Conservation (phyloP, 1,140 invertebrate species). For the Zaprionus ornatus region DNA sequence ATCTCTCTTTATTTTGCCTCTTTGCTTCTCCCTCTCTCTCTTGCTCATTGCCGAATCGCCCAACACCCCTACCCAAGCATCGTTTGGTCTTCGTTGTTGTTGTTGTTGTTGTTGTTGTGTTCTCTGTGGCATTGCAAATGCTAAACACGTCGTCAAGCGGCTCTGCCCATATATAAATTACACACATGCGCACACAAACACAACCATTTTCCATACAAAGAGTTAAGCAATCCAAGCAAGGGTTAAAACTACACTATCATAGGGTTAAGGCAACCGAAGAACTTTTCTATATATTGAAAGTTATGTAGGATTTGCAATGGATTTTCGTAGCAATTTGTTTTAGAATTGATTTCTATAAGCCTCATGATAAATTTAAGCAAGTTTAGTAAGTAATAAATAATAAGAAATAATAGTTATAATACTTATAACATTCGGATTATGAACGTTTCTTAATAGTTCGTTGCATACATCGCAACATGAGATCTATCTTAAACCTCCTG, state of each 20-base stretch:
- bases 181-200: slow-evolving; percentile 3
- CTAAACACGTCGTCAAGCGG: slow-evolving; percentile 72
- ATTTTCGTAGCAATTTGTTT: neutral
- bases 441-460: too few relatives aligned
- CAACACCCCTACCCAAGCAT: slow-evolving; percentile 25
- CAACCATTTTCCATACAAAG: neutral
- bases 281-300: neutral
- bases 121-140: slow-evolving; percentile 69
- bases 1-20: neutral
- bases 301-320: neutral
- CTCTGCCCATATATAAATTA: slow-evolving; percentile 60
- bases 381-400: neutral
- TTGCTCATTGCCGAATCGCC: slow-evolving; percentile 1
- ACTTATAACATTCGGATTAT: neutral
- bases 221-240: slow-evolving; percentile 1
- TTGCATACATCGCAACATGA: too few relatives aligned
- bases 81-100: slow-evolving; percentile 28
- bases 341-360: neutral
- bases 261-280: neutral
- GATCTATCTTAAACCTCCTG: too few relatives aligned
- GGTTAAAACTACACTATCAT: slow-evolving; percentile 7
- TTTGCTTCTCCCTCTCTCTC: neutral
- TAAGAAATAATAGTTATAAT: neutral
- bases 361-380: neutral
- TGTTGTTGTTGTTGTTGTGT: slow-evolving; percentile 16